Conservation (phyloP, 2,797 vertebrate species). For the Pagetopsis macropterus region DNA sequence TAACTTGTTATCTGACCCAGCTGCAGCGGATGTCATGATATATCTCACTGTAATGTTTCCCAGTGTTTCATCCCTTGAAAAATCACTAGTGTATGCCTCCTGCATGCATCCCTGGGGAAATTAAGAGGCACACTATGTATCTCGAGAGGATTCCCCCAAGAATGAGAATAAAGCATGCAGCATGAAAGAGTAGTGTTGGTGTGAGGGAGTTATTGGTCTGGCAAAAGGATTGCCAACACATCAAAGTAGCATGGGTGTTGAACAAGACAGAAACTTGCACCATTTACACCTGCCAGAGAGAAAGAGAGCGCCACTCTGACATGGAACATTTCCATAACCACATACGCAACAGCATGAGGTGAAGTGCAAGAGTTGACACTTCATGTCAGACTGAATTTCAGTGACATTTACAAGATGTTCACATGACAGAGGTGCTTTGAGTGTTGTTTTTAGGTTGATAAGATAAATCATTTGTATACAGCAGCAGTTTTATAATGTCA, state of each 20-base stretch:
- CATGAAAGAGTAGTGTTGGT: conserved; percentile 84
- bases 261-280: conserved; percentile 82
- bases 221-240: conserved; percentile 82
- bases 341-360: conserved; percentile 39
- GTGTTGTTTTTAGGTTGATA: conserved; percentile 58
- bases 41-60: conserved; percentile 76
- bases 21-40: conserved; percentile 71
- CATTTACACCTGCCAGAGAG: conserved; percentile 80
- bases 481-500: conserved; percentile 50
- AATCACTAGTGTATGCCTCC: conserved; percentile 85
- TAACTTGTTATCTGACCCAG: conserved; percentile 77
- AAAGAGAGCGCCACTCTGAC: conserved; percentile 57
- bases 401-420: conserved; percentile 70
- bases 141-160: conserved; percentile 81
- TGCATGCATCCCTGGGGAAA: conserved; percentile 84
- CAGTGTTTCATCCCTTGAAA: conserved; percentile 81
- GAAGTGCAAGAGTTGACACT: conserved; percentile 63
- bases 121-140: conserved; percentile 85
- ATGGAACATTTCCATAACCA: conserved; percentile 65
- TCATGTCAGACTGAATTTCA: conserved; percentile 68
- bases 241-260: conserved; percentile 82
- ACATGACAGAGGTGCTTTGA: conserved; percentile 68
- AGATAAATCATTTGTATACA: conserved; percentile 66
- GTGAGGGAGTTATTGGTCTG: conserved; percentile 83
- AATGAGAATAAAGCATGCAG: conserved; percentile 83